Evolutionary conservation across 2,113 vertebrate genomes (phyloP), one percentile per base, ranked within the genome.

Genomic region (Chaetodon auriga): DNA sequence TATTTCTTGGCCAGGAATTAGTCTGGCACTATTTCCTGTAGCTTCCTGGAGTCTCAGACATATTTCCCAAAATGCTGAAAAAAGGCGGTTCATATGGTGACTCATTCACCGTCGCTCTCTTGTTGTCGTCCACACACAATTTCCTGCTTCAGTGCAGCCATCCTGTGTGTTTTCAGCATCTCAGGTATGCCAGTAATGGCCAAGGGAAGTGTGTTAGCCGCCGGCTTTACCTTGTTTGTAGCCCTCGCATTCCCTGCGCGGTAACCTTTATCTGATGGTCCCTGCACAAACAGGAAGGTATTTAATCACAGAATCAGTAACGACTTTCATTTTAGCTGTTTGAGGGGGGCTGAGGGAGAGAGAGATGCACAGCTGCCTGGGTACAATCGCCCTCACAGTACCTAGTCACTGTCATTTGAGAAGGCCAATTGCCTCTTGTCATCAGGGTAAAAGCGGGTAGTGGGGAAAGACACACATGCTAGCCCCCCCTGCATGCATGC

Each of bases 381-480:
- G 76, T 43, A 90, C 83, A 91, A 83, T 87, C 69, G 57, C 57
- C 78, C 71, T 91, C 81, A 90, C 57, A 87, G 80, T 90, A 86
- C 91, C 83, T 89, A 84, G 73, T 82, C 84, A 76, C 70, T 86
- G 91, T 89, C 83, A 91, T 91, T 75, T 87, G 87, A 86, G 82
- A 92, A 93, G 89, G 86, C 86, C 89, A 87, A 86, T 88, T 89
- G 87, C 89, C 60, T 87, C 82, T 81, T 91, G 87, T 89, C 87
- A 84, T 87, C 72, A 72, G 77, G 72, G 68, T 82, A 77, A 81
- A 85, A 90, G 68, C 54, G 43, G 69, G 75, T 48, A n/a, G 76
- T 58, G 76, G 75, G 74, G 74, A 85, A 55, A 89, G 77, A 58
- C 78, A 73, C 84, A 74, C 84, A 83, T 51, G 73, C 51, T 58